Conservation (phyloP, 1,140 invertebrate genomes). For the Chlorops oryzae region DNA sequence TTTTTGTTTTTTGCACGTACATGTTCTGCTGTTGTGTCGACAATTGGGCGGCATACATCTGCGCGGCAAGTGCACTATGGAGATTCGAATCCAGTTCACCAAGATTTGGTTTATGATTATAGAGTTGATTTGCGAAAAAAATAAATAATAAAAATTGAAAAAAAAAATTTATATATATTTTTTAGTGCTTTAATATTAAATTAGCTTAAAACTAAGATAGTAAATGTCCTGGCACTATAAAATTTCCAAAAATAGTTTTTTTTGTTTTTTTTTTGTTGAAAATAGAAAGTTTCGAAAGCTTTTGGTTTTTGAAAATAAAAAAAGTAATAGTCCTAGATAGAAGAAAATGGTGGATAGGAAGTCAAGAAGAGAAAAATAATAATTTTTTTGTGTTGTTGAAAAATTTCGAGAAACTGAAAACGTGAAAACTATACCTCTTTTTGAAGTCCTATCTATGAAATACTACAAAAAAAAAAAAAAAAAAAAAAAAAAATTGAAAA, state of each 20-base stretch:
- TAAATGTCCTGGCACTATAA: conserved; percentile 47
- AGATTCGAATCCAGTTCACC: conserved; percentile 10
- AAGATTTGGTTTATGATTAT: conserved; percentile 17
- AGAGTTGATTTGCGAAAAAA: conserved; percentile 15
- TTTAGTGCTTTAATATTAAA: conserved; percentile 10
- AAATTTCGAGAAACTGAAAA: neutral
- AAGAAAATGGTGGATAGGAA: too few species aligned
- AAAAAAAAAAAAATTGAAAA: conserved; percentile 3
- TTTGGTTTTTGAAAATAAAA: too few species aligned
- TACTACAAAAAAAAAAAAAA: neutral
- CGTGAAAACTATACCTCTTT: neutral
- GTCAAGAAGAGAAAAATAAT: too few species aligned
- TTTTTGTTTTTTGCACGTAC: conserved; percentile 58
- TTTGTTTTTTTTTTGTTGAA: neutral
- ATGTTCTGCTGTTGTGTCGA: conserved; percentile 82
- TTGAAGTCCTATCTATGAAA: neutral
- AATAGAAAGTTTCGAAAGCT: neutral
- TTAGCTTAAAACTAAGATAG: conserved; percentile 19
- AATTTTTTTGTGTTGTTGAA: too few species aligned
- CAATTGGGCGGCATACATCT: conserved; percentile 87
- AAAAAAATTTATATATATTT: conserved; percentile 31
- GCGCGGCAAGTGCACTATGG: conserved; percentile 84
- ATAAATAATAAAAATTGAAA: conserved; percentile 36
- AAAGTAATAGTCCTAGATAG: too few species aligned
- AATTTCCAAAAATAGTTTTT: conserved; percentile 16